Conservation (phyloP, 2,113 vertebrate species). For the Coryphaenoides rupestris region DNA sequence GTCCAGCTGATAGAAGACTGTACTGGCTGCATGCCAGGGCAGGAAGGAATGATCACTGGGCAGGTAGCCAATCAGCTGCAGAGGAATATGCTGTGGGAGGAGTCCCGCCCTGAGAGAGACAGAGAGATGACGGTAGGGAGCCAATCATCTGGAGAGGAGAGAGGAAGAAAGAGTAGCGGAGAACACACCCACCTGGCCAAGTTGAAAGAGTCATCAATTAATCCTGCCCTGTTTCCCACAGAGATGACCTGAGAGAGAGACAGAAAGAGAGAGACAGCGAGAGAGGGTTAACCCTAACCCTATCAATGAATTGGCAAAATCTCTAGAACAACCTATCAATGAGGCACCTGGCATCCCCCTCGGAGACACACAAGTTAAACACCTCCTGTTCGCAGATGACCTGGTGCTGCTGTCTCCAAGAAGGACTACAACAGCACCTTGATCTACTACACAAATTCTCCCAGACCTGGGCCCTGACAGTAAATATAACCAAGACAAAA, state of each 20-base stretch:
- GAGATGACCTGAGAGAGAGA: conserved; percentile 81
- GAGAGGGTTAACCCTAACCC: too few species aligned
- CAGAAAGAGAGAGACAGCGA: neutral
- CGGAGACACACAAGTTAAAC: too few species aligned
- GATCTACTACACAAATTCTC: too few species aligned
- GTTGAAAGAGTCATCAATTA: conserved; percentile 96
- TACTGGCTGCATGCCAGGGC: conserved; percentile 95
- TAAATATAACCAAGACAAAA: too few species aligned
- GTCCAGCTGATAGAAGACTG: conserved; percentile 92
- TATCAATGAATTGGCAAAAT: too few species aligned
- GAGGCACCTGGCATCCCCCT: too few species aligned
- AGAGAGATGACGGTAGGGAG: neutral
- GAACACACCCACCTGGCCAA: conserved; percentile 85
- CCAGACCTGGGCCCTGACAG: too few species aligned
- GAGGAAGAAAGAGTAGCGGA: neutral
- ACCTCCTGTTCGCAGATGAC: too few species aligned
- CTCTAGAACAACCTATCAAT: too few species aligned
- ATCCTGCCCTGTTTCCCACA: conserved; percentile 90
- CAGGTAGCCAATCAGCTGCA: conserved; percentile 93
- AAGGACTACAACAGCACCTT: too few species aligned
- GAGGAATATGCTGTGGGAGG: conserved; percentile 90
- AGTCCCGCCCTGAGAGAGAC: conserved; percentile 83
- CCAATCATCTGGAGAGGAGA: neutral
- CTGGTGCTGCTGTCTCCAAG: too few species aligned
- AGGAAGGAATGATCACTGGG: conserved; percentile 93